Percentiles rank a stretch among this genome's conserved stretches.
phyloP scores from a whole-genome alignment of 2,113 vertebrate genomes.

The Dissostichus mawsoni region DNA sequence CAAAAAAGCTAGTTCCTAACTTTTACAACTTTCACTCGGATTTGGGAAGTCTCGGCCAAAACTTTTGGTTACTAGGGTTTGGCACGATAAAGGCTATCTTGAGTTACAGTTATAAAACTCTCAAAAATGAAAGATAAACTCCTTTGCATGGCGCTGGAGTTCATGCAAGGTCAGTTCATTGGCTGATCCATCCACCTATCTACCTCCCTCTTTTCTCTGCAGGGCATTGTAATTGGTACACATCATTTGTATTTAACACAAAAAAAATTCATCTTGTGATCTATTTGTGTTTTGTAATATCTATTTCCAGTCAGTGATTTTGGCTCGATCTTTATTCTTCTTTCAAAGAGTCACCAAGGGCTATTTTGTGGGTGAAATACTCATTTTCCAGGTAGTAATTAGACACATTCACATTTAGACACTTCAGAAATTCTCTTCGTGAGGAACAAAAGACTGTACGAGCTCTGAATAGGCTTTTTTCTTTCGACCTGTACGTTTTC shows the following conservation, averaged over 20 bases:
- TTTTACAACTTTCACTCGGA: neutral
- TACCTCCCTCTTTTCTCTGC: constrained; percentile 35
- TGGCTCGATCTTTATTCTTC: constrained; percentile 6
- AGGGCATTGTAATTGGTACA: neutral
- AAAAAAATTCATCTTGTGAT: neutral
- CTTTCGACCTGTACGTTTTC: constrained; percentile 14
- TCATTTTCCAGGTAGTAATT: constrained; percentile 43
- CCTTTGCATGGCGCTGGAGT: neutral
- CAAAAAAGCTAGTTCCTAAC: no score
- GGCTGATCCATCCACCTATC: constrained; percentile 16
- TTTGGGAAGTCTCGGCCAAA: constrained; percentile 13
- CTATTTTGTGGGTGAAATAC: constrained; percentile 23
- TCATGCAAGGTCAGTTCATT: constrained; percentile 8
- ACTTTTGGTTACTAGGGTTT: constrained; percentile 16
- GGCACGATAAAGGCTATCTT: neutral
- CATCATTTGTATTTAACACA: constrained; percentile 1
- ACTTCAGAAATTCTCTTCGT: neutral
- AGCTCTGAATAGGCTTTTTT: constrained; percentile 11
- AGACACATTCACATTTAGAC: constrained; percentile 4
- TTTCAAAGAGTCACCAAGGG: neutral
- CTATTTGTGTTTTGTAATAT: constrained; percentile 11
- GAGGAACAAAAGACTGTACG: constrained; percentile 19
- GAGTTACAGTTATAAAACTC: neutral
- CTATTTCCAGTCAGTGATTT: neutral
- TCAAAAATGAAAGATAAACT: constrained; percentile 19